Evolutionary conservation across 2,888 invertebrate species (phyloP), one percentile per base, ranked within the genome.

Genomic region (Pandemis cinnamomeana): DNA sequence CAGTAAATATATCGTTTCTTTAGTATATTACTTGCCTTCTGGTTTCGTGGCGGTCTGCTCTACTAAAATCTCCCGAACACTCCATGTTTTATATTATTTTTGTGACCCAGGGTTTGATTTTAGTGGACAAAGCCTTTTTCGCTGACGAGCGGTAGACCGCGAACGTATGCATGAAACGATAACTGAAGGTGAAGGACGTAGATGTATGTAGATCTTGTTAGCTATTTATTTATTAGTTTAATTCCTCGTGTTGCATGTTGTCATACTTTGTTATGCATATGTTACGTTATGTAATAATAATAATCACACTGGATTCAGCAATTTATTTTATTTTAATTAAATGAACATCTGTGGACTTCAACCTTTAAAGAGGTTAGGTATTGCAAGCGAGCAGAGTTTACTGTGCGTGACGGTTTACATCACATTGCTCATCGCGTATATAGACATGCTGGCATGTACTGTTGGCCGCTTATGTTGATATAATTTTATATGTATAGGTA

Each of bases 331-430:
- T 64, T 70, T 51, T 42, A 67, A 48, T 15, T 51, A n/a, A 42
- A 55, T 63, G 36, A 48, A 64, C 20, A 51, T 66, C 36, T 77
- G 76, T 78, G 82, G 36, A 51, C 48, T 82, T 73, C 75, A 67
- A 70, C 71, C 76, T 76, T 78, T 71, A 75, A 71, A 76, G 71
- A 75, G 70, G 64, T 70, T 72, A 36, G 74, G 77, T 75, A 75
- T 76, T 77, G 77, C 78, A 78, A 75, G 77, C 81, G 79, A 76
- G 80, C 80, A 77, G 80, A 79, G 82, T 81, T 85, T 84, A 82
- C 84, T 82, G 83, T 84, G 86, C 86, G 84, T 86, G 86, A 84
- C 86, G 84, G 81, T 85, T 87, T 87, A 86, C 86, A 84, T 87
- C 87, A 87, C 88, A 85, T 86, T 82, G 84, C 82, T 85, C 77